Base-by-base conservation (phyloP, 2,888 invertebrate species). In the Petrolisthes manimaculis region DNA sequence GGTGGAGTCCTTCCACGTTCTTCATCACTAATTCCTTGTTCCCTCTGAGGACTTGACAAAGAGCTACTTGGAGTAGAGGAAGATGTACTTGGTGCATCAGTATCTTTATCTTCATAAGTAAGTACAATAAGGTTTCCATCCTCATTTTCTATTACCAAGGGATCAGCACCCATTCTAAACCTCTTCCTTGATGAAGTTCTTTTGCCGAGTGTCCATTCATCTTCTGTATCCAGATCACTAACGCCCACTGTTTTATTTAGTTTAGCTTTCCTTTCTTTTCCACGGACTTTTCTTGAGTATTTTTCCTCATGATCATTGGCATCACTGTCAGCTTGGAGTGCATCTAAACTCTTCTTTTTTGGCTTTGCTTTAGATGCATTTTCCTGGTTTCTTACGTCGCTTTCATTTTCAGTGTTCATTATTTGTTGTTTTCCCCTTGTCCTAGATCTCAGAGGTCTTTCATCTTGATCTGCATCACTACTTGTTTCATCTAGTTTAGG, bases 121-220 rank as follows among this genome's bases (percentile, higher is more conserved):
- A 82, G 77, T 4, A 86, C 4, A 78, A 86, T 12, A 12, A 83
- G 14, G 51, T 77, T 86, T 5, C 78, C 83, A 67, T 86, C 86
- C 53, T 86, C 86, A 83, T 83, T 82, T 18, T 61, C 61, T 53
- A 86, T 74, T 24, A 86, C 55, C 6, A 82, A 21, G 12, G 74
- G 12, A 3, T 86, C 83, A n/a, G n/a, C 53, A 5, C n/a, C 51
- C 4, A 83, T 18, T n/a, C 53, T 21, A 14, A 82, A 54, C 61
- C 61, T 75, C 37, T 77, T 24, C 82, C 24, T 77, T 75, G n/a
- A 9, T 61, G 55, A 14, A n/a, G 55, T 71, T 80, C 54, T 6
- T 83, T 71, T 83, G 55, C 81, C 5, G 71, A 71, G 21, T 5
- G 6, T 0, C 4, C 21, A 9, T n/a, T 74, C 53, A 54, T 69